A percentile compares a stretch with the other conserved stretches of the same genome.
Evolutionary conservation across 2,797 vertebrate species (phyloP).

Genomic region (Telmatherina bonti): DNA sequence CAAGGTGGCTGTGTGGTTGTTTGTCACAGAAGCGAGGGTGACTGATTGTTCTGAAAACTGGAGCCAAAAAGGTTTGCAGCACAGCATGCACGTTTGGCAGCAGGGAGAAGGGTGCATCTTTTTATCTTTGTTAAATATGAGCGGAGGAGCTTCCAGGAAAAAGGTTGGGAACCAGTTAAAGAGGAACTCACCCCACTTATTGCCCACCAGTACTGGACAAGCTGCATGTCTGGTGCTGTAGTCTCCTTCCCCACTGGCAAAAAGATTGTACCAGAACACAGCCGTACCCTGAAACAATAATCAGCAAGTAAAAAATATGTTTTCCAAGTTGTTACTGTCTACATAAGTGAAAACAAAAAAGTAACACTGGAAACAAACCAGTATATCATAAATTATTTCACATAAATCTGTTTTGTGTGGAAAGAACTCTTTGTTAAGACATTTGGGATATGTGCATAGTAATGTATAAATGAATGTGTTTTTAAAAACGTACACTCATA

Average conservation of each 20-base stretch:
- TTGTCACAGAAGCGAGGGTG: not conserved
- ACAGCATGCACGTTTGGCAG: not conserved
- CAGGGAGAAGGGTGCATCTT: not conserved
- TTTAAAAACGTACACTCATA: not conserved
- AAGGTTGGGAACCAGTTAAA: not conserved
- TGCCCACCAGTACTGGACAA: slow-evolving; percentile 97
- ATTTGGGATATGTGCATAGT: not conserved
- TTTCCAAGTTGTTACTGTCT: not conserved
- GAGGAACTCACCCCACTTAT: slow-evolving; percentile 94
- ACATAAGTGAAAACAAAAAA: not conserved
- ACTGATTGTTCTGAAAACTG: not conserved
- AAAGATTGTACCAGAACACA: slow-evolving; percentile 99
- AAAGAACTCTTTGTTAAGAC: not conserved
- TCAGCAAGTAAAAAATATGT: not conserved
- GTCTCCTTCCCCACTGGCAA: slow-evolving; percentile 95
- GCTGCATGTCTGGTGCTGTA: slow-evolving; percentile 97
- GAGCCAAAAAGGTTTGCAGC: not conserved
- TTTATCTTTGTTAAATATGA: not conserved
- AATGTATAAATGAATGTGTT: not conserved
- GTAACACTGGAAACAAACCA: not conserved
- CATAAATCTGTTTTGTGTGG: not conserved
- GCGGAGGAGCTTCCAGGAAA: not conserved
- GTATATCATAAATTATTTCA: not conserved
- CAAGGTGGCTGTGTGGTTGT: not conserved
- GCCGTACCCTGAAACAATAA: slow-evolving; percentile 87